These are phyloP conservation scores for Linepithema humile DNA, from an alignment of 1,140 invertebrate species.

Conservation along the genomic window DNA sequence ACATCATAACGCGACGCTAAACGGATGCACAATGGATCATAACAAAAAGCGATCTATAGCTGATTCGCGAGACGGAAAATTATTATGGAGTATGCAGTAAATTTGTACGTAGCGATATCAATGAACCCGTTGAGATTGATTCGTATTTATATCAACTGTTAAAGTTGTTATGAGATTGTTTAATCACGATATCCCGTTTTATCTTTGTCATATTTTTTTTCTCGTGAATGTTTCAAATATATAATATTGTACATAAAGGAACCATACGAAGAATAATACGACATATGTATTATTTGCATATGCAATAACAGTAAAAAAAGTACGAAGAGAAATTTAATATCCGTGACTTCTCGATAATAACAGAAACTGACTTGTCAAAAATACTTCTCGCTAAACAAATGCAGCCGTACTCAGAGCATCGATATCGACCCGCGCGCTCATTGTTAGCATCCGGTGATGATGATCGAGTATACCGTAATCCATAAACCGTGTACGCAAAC, in stretches of 20 bases:
- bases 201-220: not conserved
- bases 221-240: not conserved
- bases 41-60: not conserved
- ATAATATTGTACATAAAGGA: not conserved
- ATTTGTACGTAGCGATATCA: not conserved
- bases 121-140: not conserved
- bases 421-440: not conserved
- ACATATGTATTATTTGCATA: not conserved
- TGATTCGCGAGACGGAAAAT: not conserved
- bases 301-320: too few relatives aligned
- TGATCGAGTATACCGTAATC: conserved; percentile 2
- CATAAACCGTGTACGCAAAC: conserved; percentile 5
- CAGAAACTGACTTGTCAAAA: conserved; percentile 7
- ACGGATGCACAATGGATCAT: not conserved
- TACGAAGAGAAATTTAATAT: too few relatives aligned
- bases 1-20: not conserved
- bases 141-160: not conserved
- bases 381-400: not conserved
- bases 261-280: not conserved
- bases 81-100: not conserved
- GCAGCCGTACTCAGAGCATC: too few relatives aligned
- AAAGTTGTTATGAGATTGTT: not conserved
- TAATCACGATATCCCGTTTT: not conserved
- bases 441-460: not conserved
- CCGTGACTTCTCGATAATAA: too few relatives aligned